Conservation (phyloP, 2,888 invertebrate genomes). For the Troides helena region DNA sequence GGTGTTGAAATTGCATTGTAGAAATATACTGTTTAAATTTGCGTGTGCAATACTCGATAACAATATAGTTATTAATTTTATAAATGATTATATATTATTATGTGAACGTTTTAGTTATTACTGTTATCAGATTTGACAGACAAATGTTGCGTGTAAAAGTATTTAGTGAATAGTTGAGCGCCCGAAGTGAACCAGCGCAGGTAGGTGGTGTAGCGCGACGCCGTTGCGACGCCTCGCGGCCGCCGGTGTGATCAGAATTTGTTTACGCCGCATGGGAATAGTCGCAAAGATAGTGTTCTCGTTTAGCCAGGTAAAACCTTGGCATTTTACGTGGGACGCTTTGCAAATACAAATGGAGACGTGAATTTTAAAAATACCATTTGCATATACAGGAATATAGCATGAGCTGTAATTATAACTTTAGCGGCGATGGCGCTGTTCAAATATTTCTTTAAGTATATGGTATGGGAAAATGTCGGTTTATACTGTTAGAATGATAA, state of each 20-base stretch:
- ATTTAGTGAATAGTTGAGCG: slow-evolving; percentile 2
- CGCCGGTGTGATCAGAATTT: slow-evolving; percentile 71
- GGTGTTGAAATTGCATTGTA: too few species aligned
- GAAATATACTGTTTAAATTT: too few species aligned
- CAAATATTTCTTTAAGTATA: slow-evolving; percentile 1
- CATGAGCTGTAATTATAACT: slow-evolving; percentile 40
- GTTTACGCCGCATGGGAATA: slow-evolving; percentile 73
- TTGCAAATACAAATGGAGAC: slow-evolving; percentile 70
- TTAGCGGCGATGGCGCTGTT: slow-evolving; percentile 25
- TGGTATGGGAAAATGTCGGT: slow-evolving; percentile 19
- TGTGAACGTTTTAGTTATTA: too few species aligned
- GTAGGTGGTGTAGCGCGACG: slow-evolving; percentile 38
- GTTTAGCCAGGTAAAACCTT: slow-evolving; percentile 70
- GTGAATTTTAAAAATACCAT: slow-evolving; percentile 59
- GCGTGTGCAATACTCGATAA: too few species aligned
- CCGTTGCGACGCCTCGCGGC: slow-evolving; percentile 45
- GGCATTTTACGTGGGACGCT: slow-evolving; percentile 68
- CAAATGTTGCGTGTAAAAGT: background rate
- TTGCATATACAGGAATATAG: slow-evolving; percentile 59
- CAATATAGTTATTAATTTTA: too few species aligned
- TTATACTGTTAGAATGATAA: slow-evolving; percentile 21
- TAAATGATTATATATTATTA: too few species aligned
- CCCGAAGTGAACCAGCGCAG: slow-evolving; percentile 28
- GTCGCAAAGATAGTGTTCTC: slow-evolving; percentile 66
- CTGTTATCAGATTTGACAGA: background rate